Percentiles rank a stretch among this genome's conserved stretches.
These are phyloP conservation scores for Saccostrea glomerata DNA, from an alignment of 1,140 invertebrate species.

Conservation along the genomic window DNA sequence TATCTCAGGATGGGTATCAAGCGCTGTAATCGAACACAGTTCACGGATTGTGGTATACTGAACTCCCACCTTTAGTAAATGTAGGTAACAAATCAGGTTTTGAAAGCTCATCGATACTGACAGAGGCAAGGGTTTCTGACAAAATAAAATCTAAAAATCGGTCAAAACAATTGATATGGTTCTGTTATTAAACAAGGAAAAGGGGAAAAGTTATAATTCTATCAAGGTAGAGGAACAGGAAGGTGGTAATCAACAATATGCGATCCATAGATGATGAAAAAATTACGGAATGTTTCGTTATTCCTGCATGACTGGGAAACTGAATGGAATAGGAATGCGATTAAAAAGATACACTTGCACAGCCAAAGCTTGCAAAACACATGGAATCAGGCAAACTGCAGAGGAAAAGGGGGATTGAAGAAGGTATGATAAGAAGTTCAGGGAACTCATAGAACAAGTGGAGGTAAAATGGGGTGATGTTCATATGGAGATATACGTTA, in stretches of 20 bases:
- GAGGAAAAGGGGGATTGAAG: neutral
- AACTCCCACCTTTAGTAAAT: too few relatives aligned
- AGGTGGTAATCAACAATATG: neutral
- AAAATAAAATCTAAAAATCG: neutral
- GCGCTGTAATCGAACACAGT: too few relatives aligned
- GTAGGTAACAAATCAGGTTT: neutral
- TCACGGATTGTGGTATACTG: too few relatives aligned
- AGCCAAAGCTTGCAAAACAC: neutral
- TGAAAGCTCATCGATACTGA: neutral
- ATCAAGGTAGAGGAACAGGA: neutral
- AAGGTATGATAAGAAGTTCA: conserved; percentile 22
- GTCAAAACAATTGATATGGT: conserved; percentile 3
- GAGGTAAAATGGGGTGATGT: neutral
- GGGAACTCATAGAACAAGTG: neutral
- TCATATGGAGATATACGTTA: neutral
- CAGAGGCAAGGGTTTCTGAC: neutral
- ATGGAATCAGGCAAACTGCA: conserved; percentile 9
- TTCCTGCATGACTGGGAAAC: neutral
- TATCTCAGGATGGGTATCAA: too few relatives aligned
- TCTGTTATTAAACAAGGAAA: neutral
- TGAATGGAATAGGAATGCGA: neutral
- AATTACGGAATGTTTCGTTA: neutral
- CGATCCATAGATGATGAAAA: too few relatives aligned
- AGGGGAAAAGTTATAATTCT: neutral
- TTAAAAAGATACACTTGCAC: neutral